Percentiles rank a stretch among this genome's conserved stretches.
Evolutionary conservation across 2,888 invertebrate genomes (phyloP).

Genomic region (Ennomos erosarius): DNA sequence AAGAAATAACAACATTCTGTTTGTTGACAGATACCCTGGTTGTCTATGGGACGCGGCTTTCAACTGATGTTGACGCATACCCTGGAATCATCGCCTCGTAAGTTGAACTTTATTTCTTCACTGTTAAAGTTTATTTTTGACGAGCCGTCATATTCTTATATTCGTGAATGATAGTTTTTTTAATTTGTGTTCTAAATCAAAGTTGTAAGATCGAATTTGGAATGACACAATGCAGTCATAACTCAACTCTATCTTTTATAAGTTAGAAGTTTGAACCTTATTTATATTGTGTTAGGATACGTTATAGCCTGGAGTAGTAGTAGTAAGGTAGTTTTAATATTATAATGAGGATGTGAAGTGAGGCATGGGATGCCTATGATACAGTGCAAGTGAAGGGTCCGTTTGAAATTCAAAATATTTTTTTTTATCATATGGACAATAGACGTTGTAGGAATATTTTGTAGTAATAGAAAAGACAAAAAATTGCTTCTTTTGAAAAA

Average conservation of each 20-base stretch:
- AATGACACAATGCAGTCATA: slow-evolving; percentile 16
- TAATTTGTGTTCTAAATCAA: slow-evolving; percentile 45
- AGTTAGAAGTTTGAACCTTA: slow-evolving; percentile 21
- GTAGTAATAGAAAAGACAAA: not conserved
- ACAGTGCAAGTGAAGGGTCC: slow-evolving; percentile 58
- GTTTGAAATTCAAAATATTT: slow-evolving; percentile 48
- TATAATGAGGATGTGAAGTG: slow-evolving; percentile 63
- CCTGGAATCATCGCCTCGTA: slow-evolving; percentile 47
- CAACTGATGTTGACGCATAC: slow-evolving; percentile 55
- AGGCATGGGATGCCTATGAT: slow-evolving; percentile 51
- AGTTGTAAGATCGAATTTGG: slow-evolving; percentile 40
- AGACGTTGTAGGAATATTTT: slow-evolving; percentile 6
- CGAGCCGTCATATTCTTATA: slow-evolving; percentile 29
- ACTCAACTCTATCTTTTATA: slow-evolving; percentile 22
- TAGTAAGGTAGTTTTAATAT: slow-evolving; percentile 58
- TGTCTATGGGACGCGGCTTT: slow-evolving; percentile 59
- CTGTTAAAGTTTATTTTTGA: slow-evolving; percentile 29
- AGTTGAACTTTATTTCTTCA: slow-evolving; percentile 46
- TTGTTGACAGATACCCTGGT: slow-evolving; percentile 70
- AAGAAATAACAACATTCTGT: slow-evolving; percentile 45
- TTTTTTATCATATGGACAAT: slow-evolving; percentile 9
- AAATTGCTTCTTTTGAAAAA: not conserved
- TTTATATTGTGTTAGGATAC: slow-evolving; percentile 17
- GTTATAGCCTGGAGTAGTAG: slow-evolving; percentile 28
- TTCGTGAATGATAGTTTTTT: slow-evolving; percentile 32